Evolutionary conservation across 2,888 invertebrate genomes (phyloP).

Genomic region (Tetragonisca angustula): DNA sequence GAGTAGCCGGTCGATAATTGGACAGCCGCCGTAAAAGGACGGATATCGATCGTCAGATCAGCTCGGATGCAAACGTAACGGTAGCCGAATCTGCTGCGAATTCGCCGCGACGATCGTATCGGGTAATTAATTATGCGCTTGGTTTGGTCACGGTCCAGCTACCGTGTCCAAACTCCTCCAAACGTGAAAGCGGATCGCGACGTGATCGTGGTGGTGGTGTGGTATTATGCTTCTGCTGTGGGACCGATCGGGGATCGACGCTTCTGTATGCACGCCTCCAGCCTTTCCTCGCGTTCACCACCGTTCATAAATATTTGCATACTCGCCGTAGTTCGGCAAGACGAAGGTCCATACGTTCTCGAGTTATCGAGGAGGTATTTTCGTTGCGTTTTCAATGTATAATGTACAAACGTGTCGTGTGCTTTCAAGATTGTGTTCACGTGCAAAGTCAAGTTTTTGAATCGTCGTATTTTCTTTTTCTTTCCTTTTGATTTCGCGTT

Average conservation of each 20-base stretch:
- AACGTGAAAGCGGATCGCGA: constrained; percentile 30
- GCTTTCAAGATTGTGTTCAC: too few relatives aligned
- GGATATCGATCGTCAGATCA: constrained; percentile 49
- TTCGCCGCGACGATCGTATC: constrained; percentile 24
- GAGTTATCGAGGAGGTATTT: too few relatives aligned
- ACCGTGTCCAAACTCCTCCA: constrained; percentile 23
- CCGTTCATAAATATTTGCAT: neutral
- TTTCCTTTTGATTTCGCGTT: too few relatives aligned
- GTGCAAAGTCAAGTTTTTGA: too few relatives aligned
- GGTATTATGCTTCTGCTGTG: neutral
- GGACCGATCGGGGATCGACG: constrained; percentile 9
- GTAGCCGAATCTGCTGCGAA: constrained; percentile 11
- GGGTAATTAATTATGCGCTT: constrained; percentile 51
- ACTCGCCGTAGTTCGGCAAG: neutral
- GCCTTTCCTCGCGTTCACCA: neutral
- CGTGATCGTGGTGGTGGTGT: too few relatives aligned
- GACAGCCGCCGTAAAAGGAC: constrained; percentile 47
- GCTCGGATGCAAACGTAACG: neutral
- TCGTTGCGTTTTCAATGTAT: too few relatives aligned
- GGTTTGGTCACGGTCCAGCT: constrained; percentile 41
- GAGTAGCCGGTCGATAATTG: constrained; percentile 42
- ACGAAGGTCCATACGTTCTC: neutral
- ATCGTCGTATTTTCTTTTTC: too few relatives aligned
- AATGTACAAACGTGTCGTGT: too few relatives aligned
- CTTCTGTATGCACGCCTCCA: constrained; percentile 3